Evolutionary conservation across 2,797 vertebrate species (phyloP).

Genomic region (Gambusia yucatana): DNA sequence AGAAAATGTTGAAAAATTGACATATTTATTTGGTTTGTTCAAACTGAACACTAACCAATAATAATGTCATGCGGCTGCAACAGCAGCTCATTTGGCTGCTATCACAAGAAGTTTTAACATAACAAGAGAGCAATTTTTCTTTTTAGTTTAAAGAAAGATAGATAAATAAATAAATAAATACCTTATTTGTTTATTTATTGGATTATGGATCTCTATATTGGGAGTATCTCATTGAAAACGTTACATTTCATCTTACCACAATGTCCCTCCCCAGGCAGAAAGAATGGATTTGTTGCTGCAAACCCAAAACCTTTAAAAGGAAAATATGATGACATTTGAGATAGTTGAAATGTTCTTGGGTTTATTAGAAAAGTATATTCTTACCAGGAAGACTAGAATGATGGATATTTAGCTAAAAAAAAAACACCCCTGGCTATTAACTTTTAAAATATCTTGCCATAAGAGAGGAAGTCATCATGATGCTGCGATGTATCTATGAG

Average conservation of each 20-base stretch:
- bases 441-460: neutral
- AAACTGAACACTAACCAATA: neutral
- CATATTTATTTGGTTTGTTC: neutral
- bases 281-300: neutral
- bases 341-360: neutral
- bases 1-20: neutral
- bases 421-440: neutral
- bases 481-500: neutral
- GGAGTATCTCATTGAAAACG: neutral
- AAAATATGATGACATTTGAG: neutral
- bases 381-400: neutral
- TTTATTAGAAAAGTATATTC: neutral
- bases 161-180: too few relatives aligned
- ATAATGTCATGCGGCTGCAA: neutral
- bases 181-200: too few relatives aligned
- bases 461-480: neutral
- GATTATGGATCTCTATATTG: neutral
- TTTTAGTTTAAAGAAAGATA: neutral
- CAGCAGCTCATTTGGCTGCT: neutral
- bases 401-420: neutral
- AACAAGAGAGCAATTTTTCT: neutral
- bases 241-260: neutral
- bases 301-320: neutral
- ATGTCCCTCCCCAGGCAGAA: neutral
- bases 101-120: neutral